These are phyloP conservation scores for Gulo gulo DNA, from an alignment of 2,113 vertebrate genomes.

Conservation along the genomic window DNA sequence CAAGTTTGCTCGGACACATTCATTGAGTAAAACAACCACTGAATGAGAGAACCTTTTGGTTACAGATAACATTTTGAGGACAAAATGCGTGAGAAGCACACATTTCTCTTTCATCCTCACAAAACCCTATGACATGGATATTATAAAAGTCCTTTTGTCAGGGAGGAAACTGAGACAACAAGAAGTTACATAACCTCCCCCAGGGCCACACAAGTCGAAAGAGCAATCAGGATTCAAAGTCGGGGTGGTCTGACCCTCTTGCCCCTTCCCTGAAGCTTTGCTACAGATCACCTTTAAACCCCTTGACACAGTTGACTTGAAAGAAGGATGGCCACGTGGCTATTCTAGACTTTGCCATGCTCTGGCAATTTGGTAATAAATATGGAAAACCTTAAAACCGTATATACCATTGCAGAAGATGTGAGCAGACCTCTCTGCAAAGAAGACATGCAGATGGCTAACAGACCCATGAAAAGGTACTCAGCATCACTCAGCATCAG, in stretches of 20 bases:
- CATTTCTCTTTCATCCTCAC: neutral
- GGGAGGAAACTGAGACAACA: neutral
- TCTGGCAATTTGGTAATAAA: neutral
- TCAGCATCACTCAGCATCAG: neutral
- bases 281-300: neutral
- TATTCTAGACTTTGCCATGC: neutral
- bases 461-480: neutral
- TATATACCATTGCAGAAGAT: neutral
- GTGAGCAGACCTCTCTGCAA: neutral
- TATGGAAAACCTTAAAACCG: neutral
- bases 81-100: neutral
- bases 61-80: neutral
- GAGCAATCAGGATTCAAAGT: neutral
- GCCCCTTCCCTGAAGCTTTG: neutral
- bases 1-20: neutral
- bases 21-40: neutral
- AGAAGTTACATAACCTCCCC: neutral
- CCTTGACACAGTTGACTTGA: neutral
- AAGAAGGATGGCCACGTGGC: neutral
- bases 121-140: neutral
- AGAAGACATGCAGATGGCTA: neutral
- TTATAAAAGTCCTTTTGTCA: neutral
- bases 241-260: neutral
- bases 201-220: no score
- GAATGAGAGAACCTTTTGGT: neutral